Evolutionary conservation across 2,888 invertebrate genomes (phyloP), one percentile per base, ranked within the genome.

Genomic region (Pyralis farinalis): DNA sequence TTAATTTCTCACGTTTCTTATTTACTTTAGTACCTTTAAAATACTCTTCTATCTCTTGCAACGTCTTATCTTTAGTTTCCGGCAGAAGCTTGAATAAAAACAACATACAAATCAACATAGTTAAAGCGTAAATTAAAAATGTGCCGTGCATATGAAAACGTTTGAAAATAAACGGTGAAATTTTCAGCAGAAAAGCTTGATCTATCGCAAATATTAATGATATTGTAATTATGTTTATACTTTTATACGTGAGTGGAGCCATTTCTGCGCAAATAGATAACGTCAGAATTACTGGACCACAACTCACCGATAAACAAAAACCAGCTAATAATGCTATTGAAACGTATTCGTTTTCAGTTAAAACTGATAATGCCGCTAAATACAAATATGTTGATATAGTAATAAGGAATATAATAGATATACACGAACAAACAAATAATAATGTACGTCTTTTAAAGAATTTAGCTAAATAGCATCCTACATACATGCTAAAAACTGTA

Each of bases 41-140:
- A 37, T 39, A 38, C 4, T 53, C 48, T 34, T 59, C 46, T 16
- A 65, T 55, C 46, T 63, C 59, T 16, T 49, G 47, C 25, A 65
- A 41, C 16, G 58, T 58, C 20, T 51, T 55, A 34, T 58, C 56
- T 42, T 63, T 63, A 1, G 63, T 60, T 42, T 63, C 58, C 0
- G 57, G 58, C n/a, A 62, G 40, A 35, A 49, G 47, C 35, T 43
- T 44, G 27, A 51, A 58, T 7, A 57, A 29, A n/a, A 53, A 7
- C 7, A 33, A 4, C 3, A 51, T 34, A n/a, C 41, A 41, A 20
- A 53, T 6, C 0, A 28, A 33, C 10, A 50, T 35, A 3, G 25
- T 31, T 1, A 55, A 12, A 8, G 43, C 58, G 22, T 51, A 58
- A 36, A 53, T 51, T 12, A 59, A 8, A 44, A 60, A 63, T 1